phyloP scores from a whole-genome alignment of 1,140 invertebrate genomes.

The Aphelinus atriplicis region DNA sequence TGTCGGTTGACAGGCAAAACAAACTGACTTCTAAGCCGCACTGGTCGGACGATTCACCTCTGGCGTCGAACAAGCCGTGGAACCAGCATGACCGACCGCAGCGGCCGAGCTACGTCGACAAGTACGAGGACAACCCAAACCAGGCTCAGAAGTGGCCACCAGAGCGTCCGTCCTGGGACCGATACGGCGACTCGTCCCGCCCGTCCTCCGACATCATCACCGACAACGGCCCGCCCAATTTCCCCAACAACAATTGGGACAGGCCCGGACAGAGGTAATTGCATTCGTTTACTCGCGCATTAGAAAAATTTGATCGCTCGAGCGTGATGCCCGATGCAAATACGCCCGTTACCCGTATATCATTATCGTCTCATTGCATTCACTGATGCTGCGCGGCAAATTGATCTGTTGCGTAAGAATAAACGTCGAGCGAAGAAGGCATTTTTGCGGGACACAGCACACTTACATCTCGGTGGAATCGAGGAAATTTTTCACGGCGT shows the following conservation, averaged over 20 bases:
- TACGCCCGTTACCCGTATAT: no score
- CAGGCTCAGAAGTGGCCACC: slow-evolving; percentile 63
- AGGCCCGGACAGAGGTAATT: slow-evolving; percentile 40
- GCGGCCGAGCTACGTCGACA: slow-evolving; percentile 40
- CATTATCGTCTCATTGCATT: no score
- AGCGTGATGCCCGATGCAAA: no score
- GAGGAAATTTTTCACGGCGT: no score
- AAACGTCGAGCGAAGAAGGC: no score
- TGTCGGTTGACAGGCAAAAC: slow-evolving; percentile 51
- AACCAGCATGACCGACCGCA: slow-evolving; percentile 37
- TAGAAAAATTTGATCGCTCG: no score
- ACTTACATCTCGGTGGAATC: no score
- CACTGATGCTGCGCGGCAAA: no score
- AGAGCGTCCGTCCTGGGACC: slow-evolving; percentile 59
- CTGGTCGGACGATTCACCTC: slow-evolving; percentile 46
- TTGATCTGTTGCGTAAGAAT: no score
- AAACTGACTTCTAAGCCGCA: slow-evolving; percentile 53
- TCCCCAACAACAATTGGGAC: slow-evolving; percentile 66
- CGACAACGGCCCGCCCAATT: slow-evolving; percentile 74
- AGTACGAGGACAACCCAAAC: slow-evolving; percentile 49
- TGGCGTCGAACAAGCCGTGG: slow-evolving; percentile 55
- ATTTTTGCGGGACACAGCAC: no score
- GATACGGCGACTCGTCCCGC: slow-evolving; percentile 45
- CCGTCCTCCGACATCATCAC: slow-evolving; percentile 71
- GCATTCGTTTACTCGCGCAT: no score